These are phyloP conservation scores for Coecobrya sp. DNA, from an alignment of 2,888 invertebrate genomes.

Conservation along the genomic window DNA sequence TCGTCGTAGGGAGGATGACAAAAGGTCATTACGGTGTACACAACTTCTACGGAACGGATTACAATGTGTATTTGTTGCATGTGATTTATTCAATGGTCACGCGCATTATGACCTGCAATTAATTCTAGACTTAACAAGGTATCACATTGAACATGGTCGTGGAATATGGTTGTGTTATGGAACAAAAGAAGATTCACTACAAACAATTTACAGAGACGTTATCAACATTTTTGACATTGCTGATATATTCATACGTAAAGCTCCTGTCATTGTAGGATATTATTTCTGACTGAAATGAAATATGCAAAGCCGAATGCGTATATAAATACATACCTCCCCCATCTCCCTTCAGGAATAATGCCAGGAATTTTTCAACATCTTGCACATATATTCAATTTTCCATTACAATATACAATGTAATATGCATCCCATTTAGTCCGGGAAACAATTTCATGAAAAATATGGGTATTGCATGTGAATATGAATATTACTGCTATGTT, in stretches of 20 bases:
- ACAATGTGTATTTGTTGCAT: conserved; percentile 25
- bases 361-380: conserved; percentile 18
- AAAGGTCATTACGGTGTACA: conserved; percentile 68
- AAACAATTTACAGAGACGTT: background rate
- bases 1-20: conserved; percentile 70
- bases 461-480: conserved; percentile 37
- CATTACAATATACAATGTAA: background rate
- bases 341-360: conserved; percentile 7
- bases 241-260: background rate
- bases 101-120: conserved; percentile 78
- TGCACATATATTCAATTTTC: conserved; percentile 1
- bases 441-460: conserved; percentile 42
- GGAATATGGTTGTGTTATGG: conserved; percentile 1
- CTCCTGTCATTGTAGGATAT: background rate
- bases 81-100: conserved; percentile 81
- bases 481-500: background rate
- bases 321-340: conserved; percentile 23
- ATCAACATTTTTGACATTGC: background rate
- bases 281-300: background rate
- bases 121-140: conserved; percentile 77
- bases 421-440: background rate
- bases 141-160: conserved; percentile 60
- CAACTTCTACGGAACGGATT: conserved; percentile 2
- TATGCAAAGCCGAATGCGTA: background rate
- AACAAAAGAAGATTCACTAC: background rate